phyloP scores from a whole-genome alignment of 2,113 vertebrate species.

The Tychaedon coryphoeus region DNA sequence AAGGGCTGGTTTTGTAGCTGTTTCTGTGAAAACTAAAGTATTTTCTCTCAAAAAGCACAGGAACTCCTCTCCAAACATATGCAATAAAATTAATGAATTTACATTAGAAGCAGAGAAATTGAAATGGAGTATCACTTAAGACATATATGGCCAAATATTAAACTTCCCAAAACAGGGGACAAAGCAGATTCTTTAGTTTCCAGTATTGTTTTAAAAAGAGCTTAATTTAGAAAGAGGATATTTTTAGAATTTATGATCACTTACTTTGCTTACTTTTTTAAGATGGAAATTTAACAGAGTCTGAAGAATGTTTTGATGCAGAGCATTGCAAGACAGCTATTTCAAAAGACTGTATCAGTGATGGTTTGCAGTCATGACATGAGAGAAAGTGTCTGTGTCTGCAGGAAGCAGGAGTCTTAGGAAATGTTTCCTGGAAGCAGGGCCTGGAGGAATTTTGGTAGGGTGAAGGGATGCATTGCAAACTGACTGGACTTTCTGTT shows the following conservation, averaged over 20 bases:
- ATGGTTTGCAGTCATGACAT: neutral
- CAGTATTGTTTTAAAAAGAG: neutral
- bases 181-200: neutral
- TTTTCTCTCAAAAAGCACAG: neutral
- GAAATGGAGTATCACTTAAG: neutral
- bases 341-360: neutral
- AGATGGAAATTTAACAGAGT: neutral
- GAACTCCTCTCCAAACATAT: neutral
- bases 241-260: neutral
- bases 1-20: neutral
- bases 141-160: neutral
- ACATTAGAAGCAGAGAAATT: neutral
- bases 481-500: neutral
- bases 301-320: neutral
- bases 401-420: neutral
- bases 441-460: neutral
- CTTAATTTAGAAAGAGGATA: neutral
- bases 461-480: neutral
- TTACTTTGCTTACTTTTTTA: neutral
- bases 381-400: neutral
- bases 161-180: neutral
- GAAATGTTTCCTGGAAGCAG: neutral
- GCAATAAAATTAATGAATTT: neutral
- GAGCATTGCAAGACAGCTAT: neutral
- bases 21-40: neutral